Conservation (phyloP, 1,140 invertebrate genomes). For the Ctenoplectra terminalis region DNA sequence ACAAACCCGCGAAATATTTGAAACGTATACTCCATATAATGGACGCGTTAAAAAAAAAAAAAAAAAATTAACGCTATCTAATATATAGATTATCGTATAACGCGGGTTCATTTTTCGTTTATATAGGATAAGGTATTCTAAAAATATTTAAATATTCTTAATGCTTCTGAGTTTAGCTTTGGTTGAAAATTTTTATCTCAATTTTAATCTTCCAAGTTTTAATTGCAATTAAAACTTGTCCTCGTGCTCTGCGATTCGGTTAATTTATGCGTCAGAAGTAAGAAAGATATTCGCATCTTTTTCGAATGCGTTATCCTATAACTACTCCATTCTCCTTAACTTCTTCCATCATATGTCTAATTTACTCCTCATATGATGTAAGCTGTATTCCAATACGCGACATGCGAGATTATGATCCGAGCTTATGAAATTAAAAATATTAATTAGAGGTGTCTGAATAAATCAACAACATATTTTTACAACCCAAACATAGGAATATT, state of each 20-base stretch:
- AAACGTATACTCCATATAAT: not conserved
- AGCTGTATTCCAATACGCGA: conserved; percentile 28
- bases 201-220: not conserved
- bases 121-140: conserved; percentile 26
- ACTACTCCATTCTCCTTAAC: not conserved
- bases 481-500: not conserved
- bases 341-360: not conserved
- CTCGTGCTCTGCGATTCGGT: not conserved
- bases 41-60: conserved; percentile 25
- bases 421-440: not conserved
- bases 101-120: conserved; percentile 9
- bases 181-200: not conserved
- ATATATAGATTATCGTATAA: not conserved
- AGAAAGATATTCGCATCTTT: not conserved
- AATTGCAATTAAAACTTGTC: not conserved
- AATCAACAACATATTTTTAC: not conserved
- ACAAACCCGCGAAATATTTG: conserved; percentile 37
- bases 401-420: not conserved
- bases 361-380: conserved; percentile 16
- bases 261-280: not conserved
- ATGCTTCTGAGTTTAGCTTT: too few species aligned
- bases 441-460: not conserved
- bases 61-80: conserved; percentile 15
- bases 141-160: not conserved
- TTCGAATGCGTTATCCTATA: conserved; percentile 18